Percentiles rank a stretch among this genome's conserved stretches.
phyloP scores from a whole-genome alignment of 2,113 vertebrate species.

The Brienomyrus brachyistius region DNA sequence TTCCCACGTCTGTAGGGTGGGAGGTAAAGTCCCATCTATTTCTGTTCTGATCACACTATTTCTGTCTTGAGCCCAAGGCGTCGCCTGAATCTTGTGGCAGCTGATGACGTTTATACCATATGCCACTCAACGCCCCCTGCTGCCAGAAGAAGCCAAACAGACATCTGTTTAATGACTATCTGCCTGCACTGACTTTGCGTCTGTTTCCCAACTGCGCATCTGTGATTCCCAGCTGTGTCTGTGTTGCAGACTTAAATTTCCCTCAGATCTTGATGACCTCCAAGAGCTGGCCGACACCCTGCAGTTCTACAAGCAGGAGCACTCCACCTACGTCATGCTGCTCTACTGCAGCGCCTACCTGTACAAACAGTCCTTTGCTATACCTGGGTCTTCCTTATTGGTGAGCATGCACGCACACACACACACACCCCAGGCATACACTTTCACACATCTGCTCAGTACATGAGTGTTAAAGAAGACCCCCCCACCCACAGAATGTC shows the following conservation, averaged over 20 bases:
- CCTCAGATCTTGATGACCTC: conserved; percentile 83
- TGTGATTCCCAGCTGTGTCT: background rate
- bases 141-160: background rate
- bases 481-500: background rate
- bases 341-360: conserved; percentile 92
- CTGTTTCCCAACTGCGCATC: background rate
- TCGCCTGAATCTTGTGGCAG: background rate
- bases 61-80: background rate
- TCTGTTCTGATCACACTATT: conserved; percentile 17
- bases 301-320: conserved; percentile 76
- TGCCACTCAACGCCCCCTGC: background rate
- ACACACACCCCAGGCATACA: background rate
- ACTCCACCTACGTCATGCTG: conserved; percentile 75
- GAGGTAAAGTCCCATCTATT: conserved; percentile 1
- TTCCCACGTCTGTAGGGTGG: background rate
- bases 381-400: conserved; percentile 92
- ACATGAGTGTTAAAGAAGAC: background rate
- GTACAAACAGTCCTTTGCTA: conserved; percentile 95
- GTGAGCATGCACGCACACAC: conserved; percentile 51
- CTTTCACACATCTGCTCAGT: background rate
- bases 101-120: background rate
- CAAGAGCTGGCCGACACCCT: conserved; percentile 75
- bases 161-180: background rate
- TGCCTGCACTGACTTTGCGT: background rate
- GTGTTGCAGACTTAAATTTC: conserved; percentile 73